These are phyloP conservation scores for Stenurella melanura DNA, from an alignment of 2,888 invertebrate species.

Conservation along the genomic window DNA sequence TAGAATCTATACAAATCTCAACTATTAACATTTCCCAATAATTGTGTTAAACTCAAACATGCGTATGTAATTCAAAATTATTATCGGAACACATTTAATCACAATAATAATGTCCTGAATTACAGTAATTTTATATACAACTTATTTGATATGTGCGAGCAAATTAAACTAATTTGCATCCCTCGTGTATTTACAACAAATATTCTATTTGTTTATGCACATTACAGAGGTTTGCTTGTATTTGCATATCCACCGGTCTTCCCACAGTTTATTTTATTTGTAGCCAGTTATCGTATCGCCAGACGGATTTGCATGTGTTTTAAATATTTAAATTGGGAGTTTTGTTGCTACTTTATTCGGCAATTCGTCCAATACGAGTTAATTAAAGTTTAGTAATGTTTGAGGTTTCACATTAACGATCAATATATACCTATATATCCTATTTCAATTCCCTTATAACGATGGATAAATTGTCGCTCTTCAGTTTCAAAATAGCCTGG, in stretches of 20 bases:
- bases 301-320: slow-evolving; percentile 15
- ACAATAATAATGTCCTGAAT: neutral
- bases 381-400: neutral
- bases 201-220: slow-evolving; percentile 44
- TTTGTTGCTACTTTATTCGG: neutral
- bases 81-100: neutral
- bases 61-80: neutral
- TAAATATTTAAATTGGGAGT: slow-evolving; percentile 41
- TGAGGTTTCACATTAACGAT: no score
- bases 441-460: no score
- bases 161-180: slow-evolving; percentile 24
- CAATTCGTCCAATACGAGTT: neutral
- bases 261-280: slow-evolving; percentile 42
- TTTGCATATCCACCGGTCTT: slow-evolving; percentile 43
- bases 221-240: slow-evolving; percentile 37
- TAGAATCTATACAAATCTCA: neutral
- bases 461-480: no score
- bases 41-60: neutral
- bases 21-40: neutral
- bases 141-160: slow-evolving; percentile 26
- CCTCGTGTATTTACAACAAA: slow-evolving; percentile 36
- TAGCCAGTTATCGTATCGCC: slow-evolving; percentile 30
- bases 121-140: slow-evolving; percentile 1
- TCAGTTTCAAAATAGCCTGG: no score
- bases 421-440: no score